These are phyloP conservation scores for Dasyornis broadbenti DNA, from an alignment of 2,113 vertebrate genomes.

Conservation along the genomic window DNA sequence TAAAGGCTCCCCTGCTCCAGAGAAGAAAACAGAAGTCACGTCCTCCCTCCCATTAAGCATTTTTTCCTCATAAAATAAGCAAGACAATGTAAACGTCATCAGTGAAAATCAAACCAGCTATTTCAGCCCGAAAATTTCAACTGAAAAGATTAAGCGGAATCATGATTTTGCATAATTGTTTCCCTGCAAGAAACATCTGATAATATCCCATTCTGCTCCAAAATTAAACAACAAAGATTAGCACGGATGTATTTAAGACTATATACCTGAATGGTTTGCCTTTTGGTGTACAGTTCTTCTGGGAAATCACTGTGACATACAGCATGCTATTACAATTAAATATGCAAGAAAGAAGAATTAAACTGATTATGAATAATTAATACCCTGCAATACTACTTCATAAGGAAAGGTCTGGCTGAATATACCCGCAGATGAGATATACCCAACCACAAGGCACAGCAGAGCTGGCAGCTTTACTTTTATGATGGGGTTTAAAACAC, in stretches of 20 bases:
- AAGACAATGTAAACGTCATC: conserved; percentile 12
- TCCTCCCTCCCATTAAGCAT: conserved; percentile 42
- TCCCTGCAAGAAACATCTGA: conserved; percentile 22
- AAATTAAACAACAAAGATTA: conserved; percentile 54
- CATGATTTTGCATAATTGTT: conserved; percentile 30
- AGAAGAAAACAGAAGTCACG: conserved; percentile 44
- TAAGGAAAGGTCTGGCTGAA: conserved; percentile 34
- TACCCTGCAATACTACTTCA: conserved; percentile 36
- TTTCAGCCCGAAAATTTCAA: conserved; percentile 17
- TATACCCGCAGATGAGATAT: background rate
- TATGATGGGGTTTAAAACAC: background rate
- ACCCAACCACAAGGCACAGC: background rate
- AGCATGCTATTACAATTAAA: conserved; percentile 62
- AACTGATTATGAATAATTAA: conserved; percentile 66
- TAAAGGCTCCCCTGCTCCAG: background rate
- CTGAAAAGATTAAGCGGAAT: background rate
- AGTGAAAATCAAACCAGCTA: conserved; percentile 50
- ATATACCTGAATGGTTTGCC: conserved; percentile 41
- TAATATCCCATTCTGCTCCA: conserved; percentile 6
- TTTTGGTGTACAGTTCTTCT: conserved; percentile 55
- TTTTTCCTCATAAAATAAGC: conserved; percentile 42
- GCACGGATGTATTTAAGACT: background rate
- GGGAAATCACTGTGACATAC: conserved; percentile 58
- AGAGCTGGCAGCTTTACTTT: background rate
- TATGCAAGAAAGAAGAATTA: conserved; percentile 64